These are phyloP conservation scores for Lamprologus ornatipinnis DNA, from an alignment of 2,113 vertebrate genomes.

Conservation along the genomic window DNA sequence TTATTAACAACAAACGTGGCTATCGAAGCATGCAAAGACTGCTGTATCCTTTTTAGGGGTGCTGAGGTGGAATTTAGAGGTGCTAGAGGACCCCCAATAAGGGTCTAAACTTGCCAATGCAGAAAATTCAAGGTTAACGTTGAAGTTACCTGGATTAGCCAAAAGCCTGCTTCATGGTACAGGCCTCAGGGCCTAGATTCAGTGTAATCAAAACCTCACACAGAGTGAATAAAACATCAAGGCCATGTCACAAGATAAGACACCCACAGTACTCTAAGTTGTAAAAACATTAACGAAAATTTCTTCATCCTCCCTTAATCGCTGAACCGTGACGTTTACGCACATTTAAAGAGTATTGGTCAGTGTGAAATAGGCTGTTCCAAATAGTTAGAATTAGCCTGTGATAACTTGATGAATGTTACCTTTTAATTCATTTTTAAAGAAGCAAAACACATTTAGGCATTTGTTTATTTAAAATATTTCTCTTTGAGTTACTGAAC, in stretches of 20 bases:
- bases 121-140: background rate
- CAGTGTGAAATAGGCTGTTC: background rate
- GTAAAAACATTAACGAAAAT: background rate
- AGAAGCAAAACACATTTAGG: background rate
- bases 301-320: background rate
- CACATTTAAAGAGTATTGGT: background rate
- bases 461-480: background rate
- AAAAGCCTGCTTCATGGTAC: background rate
- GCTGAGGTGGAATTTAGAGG: rapidly evolving
- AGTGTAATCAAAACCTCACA: background rate
- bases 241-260: background rate
- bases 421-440: background rate
- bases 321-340: background rate
- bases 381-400: background rate
- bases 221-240: background rate
- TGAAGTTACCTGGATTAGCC: background rate
- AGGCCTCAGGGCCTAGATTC: background rate
- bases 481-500: background rate
- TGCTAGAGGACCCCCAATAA: background rate
- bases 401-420: background rate
- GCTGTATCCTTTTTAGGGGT: background rate
- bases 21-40: background rate
- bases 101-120: background rate
- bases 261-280: background rate
- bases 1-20: rapidly evolving